phyloP scores from a whole-genome alignment of 2,888 invertebrate species.

The Heteropelma amictum region DNA sequence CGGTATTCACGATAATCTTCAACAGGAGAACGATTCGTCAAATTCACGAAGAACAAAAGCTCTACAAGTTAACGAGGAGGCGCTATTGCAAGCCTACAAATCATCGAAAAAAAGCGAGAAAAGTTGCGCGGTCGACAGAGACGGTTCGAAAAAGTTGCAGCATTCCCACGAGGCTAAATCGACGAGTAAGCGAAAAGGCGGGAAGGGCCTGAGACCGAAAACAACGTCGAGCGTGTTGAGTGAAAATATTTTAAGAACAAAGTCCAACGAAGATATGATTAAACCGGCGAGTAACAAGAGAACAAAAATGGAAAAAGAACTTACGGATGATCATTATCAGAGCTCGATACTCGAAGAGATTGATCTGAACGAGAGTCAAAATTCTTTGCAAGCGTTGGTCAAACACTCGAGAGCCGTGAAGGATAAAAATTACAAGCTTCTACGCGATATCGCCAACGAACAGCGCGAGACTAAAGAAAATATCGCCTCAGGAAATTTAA shows the following conservation, averaged over 20 bases:
- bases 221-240: conserved; percentile 61
- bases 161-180: conserved; percentile 62
- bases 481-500: conserved; percentile 28
- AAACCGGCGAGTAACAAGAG: conserved; percentile 68
- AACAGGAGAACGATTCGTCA: conserved; percentile 52
- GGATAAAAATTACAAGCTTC: conserved; percentile 67
- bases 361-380: conserved; percentile 70
- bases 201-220: conserved; percentile 69
- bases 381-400: conserved; percentile 69
- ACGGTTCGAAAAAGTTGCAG: conserved; percentile 62
- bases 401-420: conserved; percentile 71
- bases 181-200: conserved; percentile 70
- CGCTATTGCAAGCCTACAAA: conserved; percentile 50
- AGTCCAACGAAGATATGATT: conserved; percentile 64
- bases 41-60: conserved; percentile 61
- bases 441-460: conserved; percentile 68
- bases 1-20: not conserved
- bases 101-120: conserved; percentile 65
- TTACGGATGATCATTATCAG: conserved; percentile 61
- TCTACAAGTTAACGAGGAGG: conserved; percentile 64
- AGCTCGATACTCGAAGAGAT: conserved; percentile 67
- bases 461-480: conserved; percentile 65
- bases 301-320: conserved; percentile 67
- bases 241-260: conserved; percentile 65
- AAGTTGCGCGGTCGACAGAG: conserved; percentile 60